Percentiles rank a stretch among this genome's conserved stretches.
These are phyloP conservation scores for Mormyrus proboscirostris DNA, from an alignment of 2,797 vertebrate species.

Conservation along the genomic window DNA sequence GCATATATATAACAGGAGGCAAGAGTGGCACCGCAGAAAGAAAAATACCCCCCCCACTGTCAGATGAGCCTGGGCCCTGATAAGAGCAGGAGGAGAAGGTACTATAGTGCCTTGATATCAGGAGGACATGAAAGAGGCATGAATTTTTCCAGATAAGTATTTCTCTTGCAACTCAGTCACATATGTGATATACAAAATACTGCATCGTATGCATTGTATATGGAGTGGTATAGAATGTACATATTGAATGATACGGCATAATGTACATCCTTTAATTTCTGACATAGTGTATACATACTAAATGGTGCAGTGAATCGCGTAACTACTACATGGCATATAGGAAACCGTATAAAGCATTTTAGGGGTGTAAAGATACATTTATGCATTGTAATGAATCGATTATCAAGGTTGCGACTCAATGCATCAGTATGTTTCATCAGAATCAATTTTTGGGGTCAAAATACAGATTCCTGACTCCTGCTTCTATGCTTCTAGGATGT, in stretches of 20 bases:
- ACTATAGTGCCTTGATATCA: neutral
- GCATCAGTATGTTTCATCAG: neutral
- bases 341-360: neutral
- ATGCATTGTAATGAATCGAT: neutral
- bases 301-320: neutral
- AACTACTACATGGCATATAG: neutral
- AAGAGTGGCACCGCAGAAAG: neutral
- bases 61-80: neutral
- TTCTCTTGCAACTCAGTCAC: neutral
- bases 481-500: neutral
- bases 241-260: neutral
- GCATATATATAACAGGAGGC: conserved; percentile 15
- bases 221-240: neutral
- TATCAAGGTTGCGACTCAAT: neutral
- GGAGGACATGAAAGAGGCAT: neutral
- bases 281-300: neutral
- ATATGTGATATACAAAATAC: neutral
- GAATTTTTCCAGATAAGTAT: neutral
- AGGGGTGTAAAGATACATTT: neutral
- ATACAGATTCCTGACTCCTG: neutral
- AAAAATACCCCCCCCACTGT: neutral
- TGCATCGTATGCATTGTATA: neutral
- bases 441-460: neutral
- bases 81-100: neutral
- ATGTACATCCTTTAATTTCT: neutral